Percentiles rank a stretch among this genome's conserved stretches.
Evolutionary conservation across 2,797 vertebrate species (phyloP).

Genomic region (Dicrostonyx torquatus): DNA sequence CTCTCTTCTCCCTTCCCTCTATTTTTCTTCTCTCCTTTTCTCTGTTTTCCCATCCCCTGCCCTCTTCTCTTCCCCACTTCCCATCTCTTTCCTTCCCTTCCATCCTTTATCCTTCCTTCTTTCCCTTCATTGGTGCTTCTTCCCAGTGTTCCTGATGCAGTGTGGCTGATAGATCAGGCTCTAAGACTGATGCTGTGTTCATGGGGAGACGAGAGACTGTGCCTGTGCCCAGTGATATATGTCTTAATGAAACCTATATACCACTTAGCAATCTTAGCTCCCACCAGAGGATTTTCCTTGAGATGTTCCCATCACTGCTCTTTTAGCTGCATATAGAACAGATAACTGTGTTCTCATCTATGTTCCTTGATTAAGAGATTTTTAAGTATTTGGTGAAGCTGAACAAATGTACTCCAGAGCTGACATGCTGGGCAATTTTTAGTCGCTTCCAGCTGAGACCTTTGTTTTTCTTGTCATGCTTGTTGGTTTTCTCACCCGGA

Average conservation of each 20-base stretch:
- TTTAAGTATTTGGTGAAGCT: slow-evolving; percentile 32
- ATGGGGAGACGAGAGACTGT: neutral
- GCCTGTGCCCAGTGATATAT: neutral
- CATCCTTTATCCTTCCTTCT: neutral
- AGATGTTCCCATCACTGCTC: neutral
- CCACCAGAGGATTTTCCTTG: neutral
- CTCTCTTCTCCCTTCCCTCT: neutral
- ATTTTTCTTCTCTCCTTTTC: neutral
- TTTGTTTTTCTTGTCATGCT: neutral
- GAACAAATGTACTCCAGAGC: neutral
- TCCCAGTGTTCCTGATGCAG: neutral
- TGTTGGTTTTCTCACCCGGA: neutral
- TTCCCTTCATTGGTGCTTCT: neutral
- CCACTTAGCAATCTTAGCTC: neutral
- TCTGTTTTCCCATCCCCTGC: neutral
- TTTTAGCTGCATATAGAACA: slow-evolving; percentile 8
- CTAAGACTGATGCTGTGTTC: neutral
- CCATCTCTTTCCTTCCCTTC: neutral
- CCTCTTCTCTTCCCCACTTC: neutral
- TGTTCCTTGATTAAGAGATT: neutral
- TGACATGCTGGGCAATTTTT: neutral
- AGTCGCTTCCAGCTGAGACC: neutral
- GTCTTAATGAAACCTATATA: neutral
- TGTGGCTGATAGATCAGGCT: neutral
- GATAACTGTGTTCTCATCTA: neutral